A percentile compares a stretch with the other conserved stretches of the same genome.
phyloP scores from a whole-genome alignment of 2,113 vertebrate species.

The Cardinalis cardinalis region DNA sequence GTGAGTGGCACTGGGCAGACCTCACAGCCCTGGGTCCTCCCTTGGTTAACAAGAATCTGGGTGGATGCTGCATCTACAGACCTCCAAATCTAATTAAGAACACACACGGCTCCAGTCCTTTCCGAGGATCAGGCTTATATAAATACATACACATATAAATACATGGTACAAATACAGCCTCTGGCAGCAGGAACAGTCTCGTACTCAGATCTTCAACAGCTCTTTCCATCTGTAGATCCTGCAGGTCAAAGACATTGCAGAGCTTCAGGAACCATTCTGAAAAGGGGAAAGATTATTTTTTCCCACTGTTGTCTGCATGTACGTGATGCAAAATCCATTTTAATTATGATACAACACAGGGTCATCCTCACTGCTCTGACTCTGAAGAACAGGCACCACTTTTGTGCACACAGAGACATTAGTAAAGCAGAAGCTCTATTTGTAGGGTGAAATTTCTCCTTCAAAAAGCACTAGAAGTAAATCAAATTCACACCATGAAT shows the following conservation, averaged over 20 bases:
- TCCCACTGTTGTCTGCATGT: background rate
- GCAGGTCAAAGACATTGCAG: background rate
- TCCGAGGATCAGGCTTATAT: background rate
- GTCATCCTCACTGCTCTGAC: background rate
- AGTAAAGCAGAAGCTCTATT: background rate
- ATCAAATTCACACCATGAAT: background rate
- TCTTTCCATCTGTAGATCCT: background rate
- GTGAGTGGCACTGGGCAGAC: background rate
- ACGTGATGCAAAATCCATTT: background rate
- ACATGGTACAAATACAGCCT: background rate
- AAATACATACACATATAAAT: background rate
- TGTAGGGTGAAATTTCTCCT: background rate
- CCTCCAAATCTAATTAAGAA: background rate
- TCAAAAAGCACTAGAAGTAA: slow-evolving; percentile 8
- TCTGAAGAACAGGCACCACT: background rate
- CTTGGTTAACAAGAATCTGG: background rate
- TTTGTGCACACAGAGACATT: background rate
- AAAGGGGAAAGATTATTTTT: background rate
- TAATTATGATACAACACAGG: background rate
- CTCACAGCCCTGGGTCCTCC: accelerated
- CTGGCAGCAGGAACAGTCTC: background rate
- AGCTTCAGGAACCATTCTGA: background rate
- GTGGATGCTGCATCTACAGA: background rate
- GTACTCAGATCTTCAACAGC: background rate
- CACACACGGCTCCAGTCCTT: background rate